Percentiles rank a stretch among this genome's conserved stretches.
These are phyloP conservation scores for Etia nguti DNA, from an alignment of 2,113 vertebrate genomes.

Conservation along the genomic window DNA sequence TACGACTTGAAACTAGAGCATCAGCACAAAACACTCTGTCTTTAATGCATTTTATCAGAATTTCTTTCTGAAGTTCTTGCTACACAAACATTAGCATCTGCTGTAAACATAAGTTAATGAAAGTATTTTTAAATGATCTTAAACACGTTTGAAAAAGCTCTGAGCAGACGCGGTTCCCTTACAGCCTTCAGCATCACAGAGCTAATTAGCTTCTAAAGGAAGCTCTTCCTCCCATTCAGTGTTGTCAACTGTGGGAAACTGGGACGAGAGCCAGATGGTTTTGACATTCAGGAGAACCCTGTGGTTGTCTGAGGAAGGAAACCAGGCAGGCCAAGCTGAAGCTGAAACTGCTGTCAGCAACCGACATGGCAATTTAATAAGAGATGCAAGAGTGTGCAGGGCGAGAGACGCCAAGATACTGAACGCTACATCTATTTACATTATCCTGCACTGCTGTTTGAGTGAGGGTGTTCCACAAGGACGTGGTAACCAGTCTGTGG, in stretches of 20 bases:
- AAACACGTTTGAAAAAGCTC: background rate
- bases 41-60: background rate
- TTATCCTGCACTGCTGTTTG: background rate
- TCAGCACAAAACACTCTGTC: background rate
- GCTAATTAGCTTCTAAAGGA: conserved; percentile 43
- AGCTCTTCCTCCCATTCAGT: conserved; percentile 13
- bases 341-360: background rate
- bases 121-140: background rate
- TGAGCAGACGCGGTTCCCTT: background rate
- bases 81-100: background rate
- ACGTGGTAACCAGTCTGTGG: background rate
- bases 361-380: background rate
- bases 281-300: conserved; percentile 29
- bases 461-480: background rate
- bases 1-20: background rate
- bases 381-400: background rate
- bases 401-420: background rate
- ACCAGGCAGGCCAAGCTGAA: conserved; percentile 27
- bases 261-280: conserved; percentile 36
- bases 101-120: background rate
- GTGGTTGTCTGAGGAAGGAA: conserved; percentile 18
- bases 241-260: conserved; percentile 36
- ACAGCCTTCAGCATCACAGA: background rate
- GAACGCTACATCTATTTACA: background rate
- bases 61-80: background rate